Conservation (phyloP, 2,113 vertebrate species). For the Cichladusa arquata region DNA sequence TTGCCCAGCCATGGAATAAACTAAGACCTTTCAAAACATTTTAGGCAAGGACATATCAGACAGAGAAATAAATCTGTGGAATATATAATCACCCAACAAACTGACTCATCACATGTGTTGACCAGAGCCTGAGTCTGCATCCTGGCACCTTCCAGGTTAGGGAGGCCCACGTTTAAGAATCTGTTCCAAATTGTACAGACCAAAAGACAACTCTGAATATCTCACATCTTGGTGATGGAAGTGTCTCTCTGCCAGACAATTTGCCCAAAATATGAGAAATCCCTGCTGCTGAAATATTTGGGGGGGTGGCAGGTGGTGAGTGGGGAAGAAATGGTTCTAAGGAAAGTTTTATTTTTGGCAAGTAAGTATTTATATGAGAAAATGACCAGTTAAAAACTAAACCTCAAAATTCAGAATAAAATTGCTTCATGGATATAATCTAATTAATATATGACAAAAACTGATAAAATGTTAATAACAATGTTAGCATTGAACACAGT, state of each 20-base stretch:
- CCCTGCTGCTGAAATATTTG: not conserved
- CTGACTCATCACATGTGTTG: fast-evolving
- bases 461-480: conserved; percentile 51
- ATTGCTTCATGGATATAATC: not conserved
- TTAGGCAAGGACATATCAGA: not conserved
- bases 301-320: not conserved
- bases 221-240: not conserved
- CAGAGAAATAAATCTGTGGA: not conserved
- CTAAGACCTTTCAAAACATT: not conserved
- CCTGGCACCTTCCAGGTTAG: not conserved
- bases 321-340: not conserved
- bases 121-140: not conserved
- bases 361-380: not conserved
- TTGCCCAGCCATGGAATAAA: not conserved
- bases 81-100: not conserved
- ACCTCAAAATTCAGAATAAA: not conserved
- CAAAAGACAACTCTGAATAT: not conserved
- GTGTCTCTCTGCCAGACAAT: not conserved
- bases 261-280: not conserved
- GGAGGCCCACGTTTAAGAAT: not conserved
- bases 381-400: not conserved
- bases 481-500: conserved; percentile 3
- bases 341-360: not conserved
- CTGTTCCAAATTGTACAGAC: not conserved
- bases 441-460: conserved; percentile 11